Evolutionary conservation across 2,113 vertebrate genomes (phyloP).

Genomic region (Penelope pileata): DNA sequence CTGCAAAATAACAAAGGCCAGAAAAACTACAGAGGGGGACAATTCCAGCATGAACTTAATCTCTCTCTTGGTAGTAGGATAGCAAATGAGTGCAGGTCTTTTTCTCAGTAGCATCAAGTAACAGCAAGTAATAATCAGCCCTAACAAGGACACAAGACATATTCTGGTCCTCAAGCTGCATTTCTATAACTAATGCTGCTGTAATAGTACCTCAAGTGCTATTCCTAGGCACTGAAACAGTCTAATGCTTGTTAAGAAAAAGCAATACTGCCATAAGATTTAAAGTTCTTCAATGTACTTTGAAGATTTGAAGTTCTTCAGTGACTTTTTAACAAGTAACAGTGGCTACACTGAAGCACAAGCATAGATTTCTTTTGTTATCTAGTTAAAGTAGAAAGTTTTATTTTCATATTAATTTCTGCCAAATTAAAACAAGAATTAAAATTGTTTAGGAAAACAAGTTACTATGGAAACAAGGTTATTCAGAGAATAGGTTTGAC

Average conservation of each 20-base stretch:
- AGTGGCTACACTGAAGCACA: not conserved
- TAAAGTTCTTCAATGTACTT: not conserved
- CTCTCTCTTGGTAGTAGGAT: not conserved
- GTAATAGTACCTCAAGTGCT: not conserved
- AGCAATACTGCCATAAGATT: not conserved
- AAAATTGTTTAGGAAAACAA: not conserved
- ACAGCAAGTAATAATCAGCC: not conserved
- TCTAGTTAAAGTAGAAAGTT: not conserved
- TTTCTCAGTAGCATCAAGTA: not conserved
- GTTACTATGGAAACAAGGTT: not conserved
- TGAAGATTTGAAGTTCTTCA: not conserved
- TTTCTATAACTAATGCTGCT: not conserved
- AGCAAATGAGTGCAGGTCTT: not conserved
- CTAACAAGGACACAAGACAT: not conserved
- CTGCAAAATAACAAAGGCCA: not conserved
- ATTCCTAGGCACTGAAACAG: not conserved
- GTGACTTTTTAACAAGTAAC: not conserved
- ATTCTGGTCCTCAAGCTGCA: not conserved
- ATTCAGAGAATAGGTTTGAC: not conserved
- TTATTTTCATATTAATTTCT: not conserved
- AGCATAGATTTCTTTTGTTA: not conserved
- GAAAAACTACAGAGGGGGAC: not conserved
- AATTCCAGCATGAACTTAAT: not conserved
- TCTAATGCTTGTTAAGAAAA: not conserved
- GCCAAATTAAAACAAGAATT: not conserved